Conservation (phyloP, 2,113 vertebrate species). For the Origma solitaria region DNA sequence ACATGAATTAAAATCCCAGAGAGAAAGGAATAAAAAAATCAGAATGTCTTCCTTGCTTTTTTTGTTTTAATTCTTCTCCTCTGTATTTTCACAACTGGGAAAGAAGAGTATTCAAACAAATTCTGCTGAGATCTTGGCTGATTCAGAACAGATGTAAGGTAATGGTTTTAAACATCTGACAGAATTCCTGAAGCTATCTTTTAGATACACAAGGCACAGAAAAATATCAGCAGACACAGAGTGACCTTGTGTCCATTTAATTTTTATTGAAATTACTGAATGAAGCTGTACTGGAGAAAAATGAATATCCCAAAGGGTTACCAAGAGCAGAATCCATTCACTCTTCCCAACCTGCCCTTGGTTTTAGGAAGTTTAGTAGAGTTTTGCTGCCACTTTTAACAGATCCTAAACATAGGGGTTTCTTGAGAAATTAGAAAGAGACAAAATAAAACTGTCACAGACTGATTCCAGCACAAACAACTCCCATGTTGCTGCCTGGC, state of each 20-base stretch:
- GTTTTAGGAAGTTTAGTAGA: neutral
- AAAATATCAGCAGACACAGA: neutral
- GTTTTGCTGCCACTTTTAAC: neutral
- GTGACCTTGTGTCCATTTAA: neutral
- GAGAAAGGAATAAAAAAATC: neutral
- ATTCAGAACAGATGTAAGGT: neutral
- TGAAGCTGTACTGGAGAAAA: neutral
- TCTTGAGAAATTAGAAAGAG: neutral
- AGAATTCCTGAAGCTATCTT: neutral
- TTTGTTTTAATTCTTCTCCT: neutral
- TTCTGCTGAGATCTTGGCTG: neutral
- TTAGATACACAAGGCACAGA: neutral
- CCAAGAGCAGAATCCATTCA: neutral
- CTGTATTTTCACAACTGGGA: neutral
- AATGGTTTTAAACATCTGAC: neutral
- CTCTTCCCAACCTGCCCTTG: neutral
- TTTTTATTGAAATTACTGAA: neutral
- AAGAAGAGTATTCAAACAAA: neutral
- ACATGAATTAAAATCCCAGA: slow-evolving; percentile 34
- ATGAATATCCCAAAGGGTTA: neutral
- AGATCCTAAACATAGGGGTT: neutral
- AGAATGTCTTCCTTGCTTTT: neutral
- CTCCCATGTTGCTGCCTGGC: neutral
- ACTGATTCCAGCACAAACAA: neutral
- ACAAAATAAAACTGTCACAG: neutral